phyloP scores from a whole-genome alignment of 2,113 vertebrate species.

The Gobius niger region DNA sequence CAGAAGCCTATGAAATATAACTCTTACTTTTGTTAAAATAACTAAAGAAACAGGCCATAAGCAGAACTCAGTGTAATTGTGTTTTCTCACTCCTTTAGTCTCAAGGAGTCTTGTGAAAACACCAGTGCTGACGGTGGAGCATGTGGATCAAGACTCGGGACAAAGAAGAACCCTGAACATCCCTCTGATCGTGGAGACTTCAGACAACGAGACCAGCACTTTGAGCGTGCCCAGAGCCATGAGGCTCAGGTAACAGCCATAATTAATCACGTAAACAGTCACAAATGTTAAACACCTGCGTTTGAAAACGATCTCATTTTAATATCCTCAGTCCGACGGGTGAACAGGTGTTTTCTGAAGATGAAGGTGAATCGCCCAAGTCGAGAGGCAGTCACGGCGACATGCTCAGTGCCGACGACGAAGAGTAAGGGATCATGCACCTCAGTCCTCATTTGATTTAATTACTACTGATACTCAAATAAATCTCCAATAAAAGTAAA shows the following conservation, averaged over 20 bases:
- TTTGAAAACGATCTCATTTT: background rate
- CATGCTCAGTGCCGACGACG: conserved; percentile 67
- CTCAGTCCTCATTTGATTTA: background rate
- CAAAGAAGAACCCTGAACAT: conserved; percentile 27
- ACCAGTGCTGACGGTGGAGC: conserved; percentile 35
- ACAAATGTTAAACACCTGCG: no score
- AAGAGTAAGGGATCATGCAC: conserved; percentile 57
- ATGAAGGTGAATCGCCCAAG: conserved; percentile 47
- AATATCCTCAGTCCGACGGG: conserved; percentile 4
- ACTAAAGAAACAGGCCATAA: no score
- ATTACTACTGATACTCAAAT: background rate
- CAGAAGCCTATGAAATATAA: no score
- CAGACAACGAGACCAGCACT: conserved; percentile 22
- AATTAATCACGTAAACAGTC: no score
- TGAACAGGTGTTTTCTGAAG: conserved; percentile 8
- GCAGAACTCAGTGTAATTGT: background rate
- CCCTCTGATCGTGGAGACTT: conserved; percentile 61
- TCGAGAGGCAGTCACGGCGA: conserved; percentile 51
- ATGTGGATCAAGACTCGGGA: conserved; percentile 18
- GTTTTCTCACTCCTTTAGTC: background rate
- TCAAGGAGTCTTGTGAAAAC: conserved; percentile 39
- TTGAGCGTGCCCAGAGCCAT: background rate
- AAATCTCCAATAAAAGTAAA: no score
- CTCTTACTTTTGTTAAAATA: no score
- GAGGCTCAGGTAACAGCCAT: conserved; percentile 42